Percentiles rank a stretch among this genome's conserved stretches.
These are phyloP conservation scores for Meles meles DNA, from an alignment of 2,113 vertebrate species.

Conservation along the genomic window DNA sequence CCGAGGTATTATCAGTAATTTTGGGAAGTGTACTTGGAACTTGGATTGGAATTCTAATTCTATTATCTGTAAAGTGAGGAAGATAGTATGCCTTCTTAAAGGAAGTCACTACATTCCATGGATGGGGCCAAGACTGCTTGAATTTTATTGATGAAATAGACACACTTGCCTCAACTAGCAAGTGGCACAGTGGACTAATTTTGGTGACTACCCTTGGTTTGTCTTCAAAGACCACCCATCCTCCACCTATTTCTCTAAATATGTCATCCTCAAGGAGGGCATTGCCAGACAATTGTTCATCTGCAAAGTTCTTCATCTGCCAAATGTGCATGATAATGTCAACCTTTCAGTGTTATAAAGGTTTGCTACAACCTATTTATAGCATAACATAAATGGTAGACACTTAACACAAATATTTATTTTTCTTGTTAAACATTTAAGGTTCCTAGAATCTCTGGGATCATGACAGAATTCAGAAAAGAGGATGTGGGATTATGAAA, in stretches of 20 bases:
- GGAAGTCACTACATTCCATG: not conserved
- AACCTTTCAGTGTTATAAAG: not conserved
- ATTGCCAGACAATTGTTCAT: not conserved
- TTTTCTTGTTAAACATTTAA: not conserved
- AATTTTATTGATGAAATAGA: conserved; percentile 19
- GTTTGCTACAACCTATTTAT: not conserved
- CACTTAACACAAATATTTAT: not conserved
- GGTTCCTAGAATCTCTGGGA: not conserved
- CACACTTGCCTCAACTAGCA: not conserved
- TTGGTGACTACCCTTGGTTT: not conserved
- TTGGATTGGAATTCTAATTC: not conserved
- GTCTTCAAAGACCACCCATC: not conserved
- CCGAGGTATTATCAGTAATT: not conserved
- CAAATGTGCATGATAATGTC: not conserved
- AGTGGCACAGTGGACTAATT: not conserved
- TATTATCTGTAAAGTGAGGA: not conserved
- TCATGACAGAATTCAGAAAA: not conserved
- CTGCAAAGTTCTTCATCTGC: not conserved
- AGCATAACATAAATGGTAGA: not conserved
- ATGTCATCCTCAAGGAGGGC: not conserved
- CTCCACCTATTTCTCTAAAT: not conserved
- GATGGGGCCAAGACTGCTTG: not conserved
- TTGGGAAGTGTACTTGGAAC: not conserved
- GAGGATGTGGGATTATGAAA: not conserved
- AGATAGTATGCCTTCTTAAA: not conserved